Evolutionary conservation across 2,888 invertebrate genomes (phyloP).

Genomic region (Tanypteryx hageni): DNA sequence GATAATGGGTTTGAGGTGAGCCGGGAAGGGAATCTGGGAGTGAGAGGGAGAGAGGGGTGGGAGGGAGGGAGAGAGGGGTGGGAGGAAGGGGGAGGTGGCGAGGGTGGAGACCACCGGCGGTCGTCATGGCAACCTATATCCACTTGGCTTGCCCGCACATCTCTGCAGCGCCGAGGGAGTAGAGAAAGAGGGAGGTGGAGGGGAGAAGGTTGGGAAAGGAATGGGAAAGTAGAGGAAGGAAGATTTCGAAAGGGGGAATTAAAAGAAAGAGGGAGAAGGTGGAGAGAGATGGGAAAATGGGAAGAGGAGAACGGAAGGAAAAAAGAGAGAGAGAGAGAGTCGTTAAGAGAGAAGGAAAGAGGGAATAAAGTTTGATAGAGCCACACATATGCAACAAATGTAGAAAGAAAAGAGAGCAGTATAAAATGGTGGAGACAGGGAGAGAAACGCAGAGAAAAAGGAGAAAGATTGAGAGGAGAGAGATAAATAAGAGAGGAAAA

Average conservation of each 20-base stretch:
- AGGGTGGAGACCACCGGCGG: slow-evolving; percentile 13
- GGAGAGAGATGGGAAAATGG: not conserved
- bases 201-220: not conserved
- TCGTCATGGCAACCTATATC: slow-evolving; percentile 19
- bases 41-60: not conserved
- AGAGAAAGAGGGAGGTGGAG: not conserved
- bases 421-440: not conserved
- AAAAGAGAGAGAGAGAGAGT: not conserved
- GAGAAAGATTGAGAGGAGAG: too few relatives aligned
- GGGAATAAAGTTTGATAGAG: too few relatives aligned
- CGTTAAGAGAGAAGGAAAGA: too few relatives aligned
- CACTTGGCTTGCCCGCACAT: slow-evolving; percentile 26
- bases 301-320: not conserved
- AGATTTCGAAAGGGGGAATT: not conserved
- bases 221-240: not conserved
- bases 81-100: not conserved
- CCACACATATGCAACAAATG: too few relatives aligned
- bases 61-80: not conserved
- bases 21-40: not conserved
- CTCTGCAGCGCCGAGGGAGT: not conserved
- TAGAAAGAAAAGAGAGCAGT: too few relatives aligned
- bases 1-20: slow-evolving; percentile 7
- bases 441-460: not conserved
- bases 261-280: not conserved
- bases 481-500: too few relatives aligned